Evolutionary conservation across 2,888 invertebrate genomes (phyloP).

Genomic region (Nephrocerus scutellatus): DNA sequence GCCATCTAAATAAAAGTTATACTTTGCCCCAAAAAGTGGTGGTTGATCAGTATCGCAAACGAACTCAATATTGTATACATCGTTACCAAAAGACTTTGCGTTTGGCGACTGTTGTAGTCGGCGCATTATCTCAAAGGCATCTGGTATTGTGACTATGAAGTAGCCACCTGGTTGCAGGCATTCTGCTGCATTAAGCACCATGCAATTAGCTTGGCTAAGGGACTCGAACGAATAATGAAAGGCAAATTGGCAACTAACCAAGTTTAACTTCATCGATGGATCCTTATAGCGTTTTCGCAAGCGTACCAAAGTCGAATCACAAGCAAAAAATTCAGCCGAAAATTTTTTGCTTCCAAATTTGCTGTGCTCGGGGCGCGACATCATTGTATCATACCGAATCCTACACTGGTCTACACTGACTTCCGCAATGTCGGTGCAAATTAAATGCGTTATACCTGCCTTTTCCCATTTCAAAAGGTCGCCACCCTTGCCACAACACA

Average conservation of each 20-base stretch:
- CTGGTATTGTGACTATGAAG: constrained; percentile 94
- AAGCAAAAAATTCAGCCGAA: constrained; percentile 82
- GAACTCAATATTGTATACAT: constrained; percentile 67
- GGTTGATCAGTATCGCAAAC: constrained; percentile 60
- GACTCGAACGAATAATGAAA: constrained; percentile 96
- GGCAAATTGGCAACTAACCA: constrained; percentile 96
- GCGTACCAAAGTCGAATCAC: constrained; percentile 82
- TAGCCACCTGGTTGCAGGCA: constrained; percentile 83
- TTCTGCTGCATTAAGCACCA: constrained; percentile 89
- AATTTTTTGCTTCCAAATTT: constrained; percentile 54
- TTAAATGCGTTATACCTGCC: constrained; percentile 68
- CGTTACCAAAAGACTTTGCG: constrained; percentile 65
- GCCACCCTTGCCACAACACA: constrained; percentile 98
- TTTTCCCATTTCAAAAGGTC: constrained; percentile 96
- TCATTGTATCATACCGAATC: constrained; percentile 70
- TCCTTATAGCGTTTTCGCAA: constrained; percentile 72
- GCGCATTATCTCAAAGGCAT: constrained; percentile 85
- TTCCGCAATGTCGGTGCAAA: constrained; percentile 90
- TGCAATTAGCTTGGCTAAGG: constrained; percentile 77
- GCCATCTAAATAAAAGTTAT: constrained; percentile 91
- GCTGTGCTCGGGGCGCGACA: constrained; percentile 34
- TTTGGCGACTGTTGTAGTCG: constrained; percentile 54
- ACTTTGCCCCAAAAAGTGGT: constrained; percentile 91
- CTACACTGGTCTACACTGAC: constrained; percentile 88
- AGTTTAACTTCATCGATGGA: constrained; percentile 70